Conservation (phyloP, 2,888 invertebrate species). For the Drosophila mimetica region DNA sequence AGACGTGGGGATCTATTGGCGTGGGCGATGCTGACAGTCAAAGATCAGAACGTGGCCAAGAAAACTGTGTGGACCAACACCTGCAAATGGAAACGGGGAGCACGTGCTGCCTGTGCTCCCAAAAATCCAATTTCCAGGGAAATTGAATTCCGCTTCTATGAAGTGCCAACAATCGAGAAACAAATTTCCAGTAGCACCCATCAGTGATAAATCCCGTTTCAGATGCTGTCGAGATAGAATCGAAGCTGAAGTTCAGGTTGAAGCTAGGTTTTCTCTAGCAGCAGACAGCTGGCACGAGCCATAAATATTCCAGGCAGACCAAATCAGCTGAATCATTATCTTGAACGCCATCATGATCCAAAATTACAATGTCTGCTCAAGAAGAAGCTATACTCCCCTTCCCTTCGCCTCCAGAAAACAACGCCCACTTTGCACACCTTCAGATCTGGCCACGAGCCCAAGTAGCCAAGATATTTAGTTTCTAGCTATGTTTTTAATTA, state of each 20-base stretch:
- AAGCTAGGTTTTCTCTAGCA: slow-evolving; percentile 6
- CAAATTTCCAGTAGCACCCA: slow-evolving; percentile 68
- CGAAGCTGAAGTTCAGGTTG: slow-evolving; percentile 21
- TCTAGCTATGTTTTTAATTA: slow-evolving; percentile 62
- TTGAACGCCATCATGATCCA: slow-evolving; percentile 61
- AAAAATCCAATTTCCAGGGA: slow-evolving; percentile 44
- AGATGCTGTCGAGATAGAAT: slow-evolving; percentile 32
- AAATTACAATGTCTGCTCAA: slow-evolving; percentile 63
- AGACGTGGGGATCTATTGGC: slow-evolving; percentile 51
- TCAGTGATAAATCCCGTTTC: slow-evolving; percentile 23
- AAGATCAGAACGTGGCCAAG: slow-evolving; percentile 53
- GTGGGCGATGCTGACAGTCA: slow-evolving; percentile 73
- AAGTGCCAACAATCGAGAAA: slow-evolving; percentile 44
- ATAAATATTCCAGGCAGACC: slow-evolving; percentile 63
- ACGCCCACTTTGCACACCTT: slow-evolving; percentile 77
- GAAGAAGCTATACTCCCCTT: slow-evolving; percentile 24
- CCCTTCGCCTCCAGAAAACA: slow-evolving; percentile 16
- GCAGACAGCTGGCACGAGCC: slow-evolving; percentile 70
- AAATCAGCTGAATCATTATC: slow-evolving; percentile 64
- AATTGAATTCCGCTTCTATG: slow-evolving; percentile 31
- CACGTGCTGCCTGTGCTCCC: slow-evolving; percentile 56
- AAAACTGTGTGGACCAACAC: slow-evolving; percentile 51
- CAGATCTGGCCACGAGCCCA: slow-evolving; percentile 44
- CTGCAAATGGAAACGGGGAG: slow-evolving; percentile 56
- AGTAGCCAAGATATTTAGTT: slow-evolving; percentile 36